Percentiles rank a stretch among this genome's conserved stretches.
These are phyloP conservation scores for Dermochelys coriacea DNA, from an alignment of 2,797 vertebrate genomes.

Conservation along the genomic window DNA sequence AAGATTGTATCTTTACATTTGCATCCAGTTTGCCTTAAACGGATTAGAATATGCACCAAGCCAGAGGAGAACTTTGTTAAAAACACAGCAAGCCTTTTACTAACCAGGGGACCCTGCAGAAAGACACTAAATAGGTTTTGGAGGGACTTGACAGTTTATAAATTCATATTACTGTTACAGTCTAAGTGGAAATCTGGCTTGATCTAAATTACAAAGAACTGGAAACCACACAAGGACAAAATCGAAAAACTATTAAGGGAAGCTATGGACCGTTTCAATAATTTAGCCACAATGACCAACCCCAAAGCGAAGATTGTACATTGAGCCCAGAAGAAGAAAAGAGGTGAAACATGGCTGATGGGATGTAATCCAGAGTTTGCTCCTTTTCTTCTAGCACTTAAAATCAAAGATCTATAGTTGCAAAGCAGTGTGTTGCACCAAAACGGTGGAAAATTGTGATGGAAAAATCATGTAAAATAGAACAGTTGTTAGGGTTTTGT, in stretches of 20 bases:
- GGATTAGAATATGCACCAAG: constrained; percentile 16
- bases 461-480: constrained; percentile 26
- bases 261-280: not conserved
- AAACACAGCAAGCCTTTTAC: not conserved
- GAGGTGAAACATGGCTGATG: not conserved
- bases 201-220: not conserved
- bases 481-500: constrained; percentile 1
- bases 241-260: not conserved
- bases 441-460: constrained; percentile 13
- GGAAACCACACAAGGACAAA: not conserved
- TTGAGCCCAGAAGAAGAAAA: not conserved
- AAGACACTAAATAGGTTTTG: not conserved
- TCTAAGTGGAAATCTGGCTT: not conserved
- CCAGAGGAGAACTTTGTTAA: not conserved
- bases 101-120: not conserved
- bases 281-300: not conserved
- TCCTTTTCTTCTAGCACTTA: constrained; percentile 8
- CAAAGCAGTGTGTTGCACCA: not conserved
- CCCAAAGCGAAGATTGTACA: not conserved
- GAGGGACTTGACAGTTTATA: not conserved
- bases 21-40: not conserved
- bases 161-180: not conserved
- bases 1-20: constrained; percentile 39
- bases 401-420: not conserved
- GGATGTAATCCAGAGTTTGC: not conserved